Evolutionary conservation across 2,113 vertebrate species (phyloP).

Genomic region (Oryctolagus cuniculus): DNA sequence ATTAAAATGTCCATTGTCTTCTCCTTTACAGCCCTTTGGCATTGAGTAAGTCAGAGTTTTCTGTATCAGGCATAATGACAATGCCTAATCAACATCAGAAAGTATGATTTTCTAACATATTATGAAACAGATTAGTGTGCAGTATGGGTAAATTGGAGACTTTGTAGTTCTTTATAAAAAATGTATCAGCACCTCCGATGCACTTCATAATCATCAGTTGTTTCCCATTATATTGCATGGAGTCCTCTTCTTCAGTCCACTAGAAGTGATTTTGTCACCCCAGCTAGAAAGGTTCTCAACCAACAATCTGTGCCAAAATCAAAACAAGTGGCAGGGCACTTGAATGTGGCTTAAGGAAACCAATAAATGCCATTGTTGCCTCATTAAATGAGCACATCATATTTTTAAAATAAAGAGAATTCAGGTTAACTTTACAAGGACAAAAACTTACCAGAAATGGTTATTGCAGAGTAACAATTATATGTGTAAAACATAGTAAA

Average conservation of each 20-base stretch:
- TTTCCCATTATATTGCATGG: not conserved
- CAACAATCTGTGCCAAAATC: not conserved
- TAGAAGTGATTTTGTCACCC: not conserved
- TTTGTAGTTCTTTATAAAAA: not conserved
- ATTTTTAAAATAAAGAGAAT: not conserved
- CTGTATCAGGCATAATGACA: not conserved
- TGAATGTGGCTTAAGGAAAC: not conserved
- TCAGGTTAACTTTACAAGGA: not conserved
- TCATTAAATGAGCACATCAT: not conserved
- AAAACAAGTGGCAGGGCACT: not conserved
- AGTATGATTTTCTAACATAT: not conserved
- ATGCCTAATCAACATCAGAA: not conserved
- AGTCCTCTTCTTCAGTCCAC: not conserved
- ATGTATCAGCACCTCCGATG: not conserved
- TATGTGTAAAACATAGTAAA: not conserved
- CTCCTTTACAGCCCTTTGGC: not conserved
- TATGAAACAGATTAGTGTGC: not conserved
- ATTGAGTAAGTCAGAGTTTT: not conserved
- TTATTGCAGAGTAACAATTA: not conserved
- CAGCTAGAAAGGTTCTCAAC: not conserved
- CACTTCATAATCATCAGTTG: not conserved
- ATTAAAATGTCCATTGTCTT: not conserved
- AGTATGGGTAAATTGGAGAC: not conserved
- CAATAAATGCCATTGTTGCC: not conserved
- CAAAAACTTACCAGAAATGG: not conserved